Base-by-base conservation (phyloP, 2,113 vertebrate genomes). In the Ivindomyrus marchei region DNA sequence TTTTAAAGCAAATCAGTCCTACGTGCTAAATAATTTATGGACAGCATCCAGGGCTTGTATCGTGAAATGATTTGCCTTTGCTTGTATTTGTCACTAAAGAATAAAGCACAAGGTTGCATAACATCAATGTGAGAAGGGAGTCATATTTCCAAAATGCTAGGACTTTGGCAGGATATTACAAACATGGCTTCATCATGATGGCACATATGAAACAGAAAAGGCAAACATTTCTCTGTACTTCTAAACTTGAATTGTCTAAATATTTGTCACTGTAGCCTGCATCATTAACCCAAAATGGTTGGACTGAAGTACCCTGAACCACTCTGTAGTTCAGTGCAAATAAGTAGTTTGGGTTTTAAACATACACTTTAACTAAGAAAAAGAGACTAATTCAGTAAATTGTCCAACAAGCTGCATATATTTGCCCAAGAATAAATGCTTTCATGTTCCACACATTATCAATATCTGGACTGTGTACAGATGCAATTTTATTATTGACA, bases 1-100 rank as follows among this genome's bases (percentile, higher is more conserved):
- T 77, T 3, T 77, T 77, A 21, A 31, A 42, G 5, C 74, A 80
- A 90, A 90, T 91, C 91, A 92, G 92, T 93, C 92, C 92, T 92
- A 88, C 66, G 87, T 92, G 91, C 93, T 94, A 94, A 94, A 94
- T 94, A 92, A 94, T 94, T 95, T 92, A 88, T 39, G 24, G 21
- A 58, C 5, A 15, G 45, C 45, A 88, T 70, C 39, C 42, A 70
- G 42, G 42, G 39, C 88, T 13, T 15, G 17, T 88, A 24, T 58
- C 53, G 19, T 31, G 53, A 62, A 62, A 88, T 47, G 10, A 70
- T 88, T 88, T 88, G 45, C 17, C 27, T 56, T 56, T 58, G 15
- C 46, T 85, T 49, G 6, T 47, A 9, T 85, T 85, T 85, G 84
- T 77, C 70, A 77, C 31, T 77, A 77, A 77, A 36, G 70, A 77